Evolutionary conservation across 2,113 vertebrate genomes (phyloP), one percentile per base, ranked within the genome.

Genomic region (Epinephelus moara): DNA sequence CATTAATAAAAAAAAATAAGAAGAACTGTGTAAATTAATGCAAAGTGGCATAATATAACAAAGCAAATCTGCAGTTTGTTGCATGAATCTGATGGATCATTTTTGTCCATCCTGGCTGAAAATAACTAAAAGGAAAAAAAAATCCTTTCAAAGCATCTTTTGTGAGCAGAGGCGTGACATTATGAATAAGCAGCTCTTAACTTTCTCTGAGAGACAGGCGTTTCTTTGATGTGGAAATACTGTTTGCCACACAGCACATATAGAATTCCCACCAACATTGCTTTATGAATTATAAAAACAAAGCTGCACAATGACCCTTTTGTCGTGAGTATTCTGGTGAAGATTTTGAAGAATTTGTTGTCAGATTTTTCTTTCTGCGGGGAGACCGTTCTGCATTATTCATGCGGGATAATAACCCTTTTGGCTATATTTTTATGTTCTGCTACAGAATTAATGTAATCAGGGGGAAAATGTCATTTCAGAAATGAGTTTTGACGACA

Each of bases 371-470:
- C 50, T 40, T 45, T 45, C 42, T 11, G 63, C 19, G 59, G 78
- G 84, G 63, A 81, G 83, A 73, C 82, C 78, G 85, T 68, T 77
- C 42, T 89, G 75, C 72, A 91, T 92, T 89, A 92, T 89, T 92
- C 73, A 86, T 90, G n/a, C 6, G 52, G 56, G 67, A 70, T 74
- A 82, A 82, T 73, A 85, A 82, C 59, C 82, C 80, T 81, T 82
- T 82, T 68, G 87, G 84, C 76, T 63, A 13, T 70, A 50, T 80
- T 87, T 83, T 56, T 64, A 57, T 80, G 67, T 76, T 76, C 74
- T 85, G 82, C 78, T 76, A 85, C 75, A 85, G 70, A 83, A 88
- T 82, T 66, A 88, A 93, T 86, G 84, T 80, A 88, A 93, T 93
- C 78, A 78, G 64, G 77, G 68, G 27, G 69, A 67, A 74, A 80